These are phyloP conservation scores for Pachypanchax playfairii DNA, from an alignment of 2,113 vertebrate species.

Conservation along the genomic window DNA sequence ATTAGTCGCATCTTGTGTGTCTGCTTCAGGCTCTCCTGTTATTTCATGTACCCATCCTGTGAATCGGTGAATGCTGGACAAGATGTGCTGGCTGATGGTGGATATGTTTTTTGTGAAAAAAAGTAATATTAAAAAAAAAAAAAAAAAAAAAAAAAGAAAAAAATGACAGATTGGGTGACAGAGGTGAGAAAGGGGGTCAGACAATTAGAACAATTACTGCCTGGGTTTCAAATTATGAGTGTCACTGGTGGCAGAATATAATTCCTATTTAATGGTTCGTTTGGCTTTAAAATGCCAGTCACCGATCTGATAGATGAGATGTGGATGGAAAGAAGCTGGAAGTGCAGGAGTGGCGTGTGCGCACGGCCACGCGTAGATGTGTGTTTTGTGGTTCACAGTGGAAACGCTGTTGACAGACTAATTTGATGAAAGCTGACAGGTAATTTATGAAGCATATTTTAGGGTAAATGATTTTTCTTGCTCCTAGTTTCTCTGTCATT, in stretches of 20 bases:
- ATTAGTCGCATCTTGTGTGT: constrained; percentile 18
- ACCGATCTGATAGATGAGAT: constrained; percentile 60
- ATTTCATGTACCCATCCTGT: constrained; percentile 6
- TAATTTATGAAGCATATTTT: constrained; percentile 82
- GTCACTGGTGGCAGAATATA: constrained; percentile 72
- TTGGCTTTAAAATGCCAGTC: constrained; percentile 68
- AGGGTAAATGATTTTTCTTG: constrained; percentile 69
- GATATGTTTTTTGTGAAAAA: constrained; percentile 14
- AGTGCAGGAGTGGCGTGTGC: constrained; percentile 26
- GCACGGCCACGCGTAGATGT: constrained; percentile 7
- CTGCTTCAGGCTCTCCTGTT: constrained; percentile 21
- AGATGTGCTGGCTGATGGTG: constrained; percentile 6
- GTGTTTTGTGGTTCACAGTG: constrained; percentile 24
- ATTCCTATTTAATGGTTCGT: constrained; percentile 79
- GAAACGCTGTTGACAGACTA: constrained; percentile 63
- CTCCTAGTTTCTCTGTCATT: constrained; percentile 55
- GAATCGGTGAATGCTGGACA: neutral
- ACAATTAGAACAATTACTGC: constrained; percentile 74
- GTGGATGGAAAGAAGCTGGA: constrained; percentile 23
- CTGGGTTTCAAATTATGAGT: constrained; percentile 68
- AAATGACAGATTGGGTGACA: constrained; percentile 21
- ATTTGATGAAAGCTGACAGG: constrained; percentile 81
- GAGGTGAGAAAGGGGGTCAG: constrained; percentile 47
- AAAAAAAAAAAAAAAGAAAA: constrained; percentile 29
- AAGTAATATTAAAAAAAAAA: too few species aligned